Percentiles rank a stretch among this genome's conserved stretches.
Conservation (phyloP, 2,888 invertebrate genomes). For the Neuroscelio doddi region DNA sequence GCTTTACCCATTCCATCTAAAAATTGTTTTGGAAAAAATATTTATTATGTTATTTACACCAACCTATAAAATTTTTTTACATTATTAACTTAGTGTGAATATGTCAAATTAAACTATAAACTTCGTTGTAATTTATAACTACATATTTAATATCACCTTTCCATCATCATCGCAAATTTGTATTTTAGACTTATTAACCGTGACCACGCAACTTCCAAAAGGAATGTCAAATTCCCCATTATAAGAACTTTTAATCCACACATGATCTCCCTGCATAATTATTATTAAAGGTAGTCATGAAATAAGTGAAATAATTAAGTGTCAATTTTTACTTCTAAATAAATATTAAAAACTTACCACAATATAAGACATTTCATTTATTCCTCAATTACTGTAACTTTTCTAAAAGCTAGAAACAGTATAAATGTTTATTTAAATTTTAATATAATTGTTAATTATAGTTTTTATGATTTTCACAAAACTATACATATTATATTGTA, state of each 20-base stretch:
- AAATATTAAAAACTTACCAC: conserved; percentile 18
- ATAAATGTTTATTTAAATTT: too few relatives aligned
- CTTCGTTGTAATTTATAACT: too few relatives aligned
- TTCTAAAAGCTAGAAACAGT: too few relatives aligned
- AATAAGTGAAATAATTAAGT: too few relatives aligned
- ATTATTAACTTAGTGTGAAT: too few relatives aligned
- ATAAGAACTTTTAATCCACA: conserved; percentile 88
- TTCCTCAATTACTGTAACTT: neutral
- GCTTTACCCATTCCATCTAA: too few relatives aligned
- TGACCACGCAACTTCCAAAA: conserved; percentile 86
- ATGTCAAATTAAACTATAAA: too few relatives aligned
- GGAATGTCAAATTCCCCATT: conserved; percentile 87
- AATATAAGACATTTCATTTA: conserved; percentile 18
- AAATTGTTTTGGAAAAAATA: neutral
- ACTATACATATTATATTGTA: too few relatives aligned
- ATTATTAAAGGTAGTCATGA: conserved; percentile 24
- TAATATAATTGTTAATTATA: too few relatives aligned
- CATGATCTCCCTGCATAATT: conserved; percentile 82
- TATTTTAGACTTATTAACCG: conserved; percentile 83
- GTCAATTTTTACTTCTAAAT: neutral
- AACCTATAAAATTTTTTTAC: too few relatives aligned
- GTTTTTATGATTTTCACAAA: too few relatives aligned
- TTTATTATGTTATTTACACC: too few relatives aligned
- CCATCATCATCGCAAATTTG: conserved; percentile 89
- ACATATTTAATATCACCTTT: conserved; percentile 73